Evolutionary conservation across 2,888 invertebrate genomes (phyloP).

Genomic region (Rhingia campestris): DNA sequence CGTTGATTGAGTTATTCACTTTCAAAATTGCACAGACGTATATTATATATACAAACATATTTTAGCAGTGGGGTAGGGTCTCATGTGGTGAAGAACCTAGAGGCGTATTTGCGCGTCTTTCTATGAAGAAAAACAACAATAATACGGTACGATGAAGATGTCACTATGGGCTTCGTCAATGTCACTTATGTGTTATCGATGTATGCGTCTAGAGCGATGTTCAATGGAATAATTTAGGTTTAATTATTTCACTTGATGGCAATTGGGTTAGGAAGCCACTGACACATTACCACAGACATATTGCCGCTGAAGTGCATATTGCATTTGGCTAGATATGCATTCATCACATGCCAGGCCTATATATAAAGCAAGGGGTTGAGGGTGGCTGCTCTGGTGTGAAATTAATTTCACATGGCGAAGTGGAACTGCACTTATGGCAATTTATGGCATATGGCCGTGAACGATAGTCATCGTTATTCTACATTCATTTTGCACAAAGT

Average conservation of each 20-base stretch:
- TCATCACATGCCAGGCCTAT: conserved; percentile 12
- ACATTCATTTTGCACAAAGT: conserved; percentile 44
- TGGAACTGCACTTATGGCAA: conserved; percentile 65
- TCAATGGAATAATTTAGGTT: conserved; percentile 71
- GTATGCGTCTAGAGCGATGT: conserved; percentile 35
- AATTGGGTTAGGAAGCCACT: conserved; percentile 73
- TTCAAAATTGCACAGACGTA: conserved; percentile 3
- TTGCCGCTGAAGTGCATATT: conserved; percentile 57
- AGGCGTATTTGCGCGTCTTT: neutral
- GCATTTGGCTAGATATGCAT: conserved; percentile 47
- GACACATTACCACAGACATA: conserved; percentile 66
- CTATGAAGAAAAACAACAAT: too few species aligned
- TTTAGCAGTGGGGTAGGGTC: conserved; percentile 1
- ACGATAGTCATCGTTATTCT: conserved; percentile 42
- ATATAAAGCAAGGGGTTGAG: neutral
- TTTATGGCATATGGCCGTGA: conserved; percentile 55
- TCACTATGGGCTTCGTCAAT: conserved; percentile 53
- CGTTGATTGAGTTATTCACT: conserved; percentile 64
- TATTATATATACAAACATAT: too few species aligned
- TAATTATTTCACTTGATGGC: conserved; percentile 72
- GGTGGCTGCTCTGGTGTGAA: neutral
- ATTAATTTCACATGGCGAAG: conserved; percentile 64
- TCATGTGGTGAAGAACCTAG: neutral
- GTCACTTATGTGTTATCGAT: conserved; percentile 29
- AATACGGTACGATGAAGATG: conserved; percentile 16